These are phyloP conservation scores for Phyllotreta striolata DNA, from an alignment of 2,888 invertebrate species.

Conservation along the genomic window DNA sequence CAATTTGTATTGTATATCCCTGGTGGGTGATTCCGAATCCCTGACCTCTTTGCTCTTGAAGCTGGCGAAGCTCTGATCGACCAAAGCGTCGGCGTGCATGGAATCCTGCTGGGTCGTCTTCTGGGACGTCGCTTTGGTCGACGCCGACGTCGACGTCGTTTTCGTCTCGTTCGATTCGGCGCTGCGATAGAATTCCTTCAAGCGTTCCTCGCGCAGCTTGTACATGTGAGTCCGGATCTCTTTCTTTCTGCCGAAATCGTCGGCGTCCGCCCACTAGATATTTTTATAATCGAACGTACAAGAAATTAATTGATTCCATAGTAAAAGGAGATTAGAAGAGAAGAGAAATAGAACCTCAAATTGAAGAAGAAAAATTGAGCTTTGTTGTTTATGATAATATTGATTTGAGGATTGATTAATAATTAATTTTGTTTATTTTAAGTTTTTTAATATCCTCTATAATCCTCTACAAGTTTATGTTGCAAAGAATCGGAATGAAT, in stretches of 20 bases:
- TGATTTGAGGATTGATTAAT: too few species aligned
- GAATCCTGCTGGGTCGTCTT: conserved; percentile 39
- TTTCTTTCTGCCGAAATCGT: conserved; percentile 85
- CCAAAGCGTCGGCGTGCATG: conserved; percentile 73
- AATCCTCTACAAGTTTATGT: too few species aligned
- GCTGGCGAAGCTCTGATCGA: conserved; percentile 79
- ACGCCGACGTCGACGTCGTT: conserved; percentile 26
- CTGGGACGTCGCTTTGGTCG: conserved; percentile 40
- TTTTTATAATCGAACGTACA: too few species aligned
- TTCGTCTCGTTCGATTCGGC: conserved; percentile 49
- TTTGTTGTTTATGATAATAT: too few species aligned
- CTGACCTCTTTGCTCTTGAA: conserved; percentile 81
- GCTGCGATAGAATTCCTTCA: conserved; percentile 74
- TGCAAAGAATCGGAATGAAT: too few species aligned
- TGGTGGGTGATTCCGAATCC: conserved; percentile 78
- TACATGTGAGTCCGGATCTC: conserved; percentile 88
- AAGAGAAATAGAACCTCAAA: too few species aligned
- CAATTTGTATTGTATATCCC: conserved; percentile 62
- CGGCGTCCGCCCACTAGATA: conserved; percentile 84
- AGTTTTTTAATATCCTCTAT: too few species aligned
- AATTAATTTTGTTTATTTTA: too few species aligned
- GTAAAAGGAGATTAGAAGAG: too few species aligned
- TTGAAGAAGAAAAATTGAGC: too few species aligned
- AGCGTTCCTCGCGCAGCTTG: conserved; percentile 80
- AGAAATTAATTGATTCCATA: too few species aligned